Evolutionary conservation across 2,888 invertebrate species (phyloP).

Genomic region (Plebejus argus): DNA sequence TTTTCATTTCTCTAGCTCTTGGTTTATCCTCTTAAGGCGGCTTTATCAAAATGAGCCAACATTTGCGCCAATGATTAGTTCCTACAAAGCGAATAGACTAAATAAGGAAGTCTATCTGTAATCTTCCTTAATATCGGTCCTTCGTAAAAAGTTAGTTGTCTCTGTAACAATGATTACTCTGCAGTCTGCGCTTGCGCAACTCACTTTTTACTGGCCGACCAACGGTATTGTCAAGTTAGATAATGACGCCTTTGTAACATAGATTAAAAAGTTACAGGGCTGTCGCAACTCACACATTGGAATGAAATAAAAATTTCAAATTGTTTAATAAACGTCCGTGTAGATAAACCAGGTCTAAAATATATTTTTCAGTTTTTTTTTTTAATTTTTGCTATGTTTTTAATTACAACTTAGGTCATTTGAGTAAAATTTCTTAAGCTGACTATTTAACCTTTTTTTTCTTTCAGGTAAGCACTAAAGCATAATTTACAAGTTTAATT

Average conservation of each 20-base stretch:
- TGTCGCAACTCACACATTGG: not conserved
- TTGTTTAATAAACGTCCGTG: too few relatives aligned
- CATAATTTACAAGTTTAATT: not conserved
- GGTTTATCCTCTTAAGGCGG: too few relatives aligned
- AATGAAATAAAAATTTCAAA: not conserved
- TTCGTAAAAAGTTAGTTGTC: constrained; percentile 21
- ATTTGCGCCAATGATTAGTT: too few relatives aligned
- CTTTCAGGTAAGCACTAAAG: not conserved
- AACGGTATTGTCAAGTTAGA: constrained; percentile 53
- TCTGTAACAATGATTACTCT: constrained; percentile 16
- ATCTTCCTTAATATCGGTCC: not conserved
- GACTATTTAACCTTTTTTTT: not conserved
- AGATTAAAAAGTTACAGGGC: constrained; percentile 53
- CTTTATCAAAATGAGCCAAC: too few relatives aligned
- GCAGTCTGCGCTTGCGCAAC: not conserved
- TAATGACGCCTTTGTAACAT: constrained; percentile 68
- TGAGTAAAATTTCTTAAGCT: too few relatives aligned
- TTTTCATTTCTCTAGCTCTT: too few relatives aligned
- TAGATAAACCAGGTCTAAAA: too few relatives aligned
- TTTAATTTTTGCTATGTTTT: too few relatives aligned
- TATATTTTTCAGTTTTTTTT: too few relatives aligned
- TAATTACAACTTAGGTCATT: too few relatives aligned
- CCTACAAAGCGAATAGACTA: too few relatives aligned
- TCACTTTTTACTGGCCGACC: constrained; percentile 10
- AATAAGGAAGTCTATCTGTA: constrained; percentile 12